Percentiles rank a stretch among this genome's conserved stretches.
These are phyloP conservation scores for Aspiorhynchus laticeps DNA, from an alignment of 2,113 vertebrate species.

Conservation along the genomic window DNA sequence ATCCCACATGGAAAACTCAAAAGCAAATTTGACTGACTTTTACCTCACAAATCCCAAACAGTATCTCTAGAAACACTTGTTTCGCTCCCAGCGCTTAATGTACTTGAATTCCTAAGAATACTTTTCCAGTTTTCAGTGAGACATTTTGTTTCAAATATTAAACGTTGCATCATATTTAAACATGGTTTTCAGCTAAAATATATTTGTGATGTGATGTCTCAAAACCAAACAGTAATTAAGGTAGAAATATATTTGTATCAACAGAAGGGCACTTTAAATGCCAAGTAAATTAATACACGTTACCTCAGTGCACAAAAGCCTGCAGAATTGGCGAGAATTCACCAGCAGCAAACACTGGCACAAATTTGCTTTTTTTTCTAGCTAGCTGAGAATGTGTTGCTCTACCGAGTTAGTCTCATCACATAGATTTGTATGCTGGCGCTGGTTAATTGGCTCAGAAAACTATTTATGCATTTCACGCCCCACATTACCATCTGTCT, in stretches of 20 bases:
- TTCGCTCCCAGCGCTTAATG: not conserved
- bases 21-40: slow-evolving; percentile 57
- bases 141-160: not conserved
- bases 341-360: slow-evolving; percentile 6
- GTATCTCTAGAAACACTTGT: slow-evolving; percentile 19
- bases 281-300: slow-evolving; percentile 8
- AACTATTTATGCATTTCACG: slow-evolving; percentile 36
- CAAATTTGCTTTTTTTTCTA: not conserved
- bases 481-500: slow-evolving; percentile 27
- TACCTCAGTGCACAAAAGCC: not conserved
- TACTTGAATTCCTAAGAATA: not conserved
- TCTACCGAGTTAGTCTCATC: slow-evolving; percentile 3
- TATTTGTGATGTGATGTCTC: not conserved
- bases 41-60: slow-evolving; percentile 36
- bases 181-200: slow-evolving; percentile 11
- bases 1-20: slow-evolving; percentile 63
- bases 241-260: not conserved
- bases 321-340: not conserved
- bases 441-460: slow-evolving; percentile 47
- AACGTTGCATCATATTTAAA: not conserved
- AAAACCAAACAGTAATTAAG: not conserved
- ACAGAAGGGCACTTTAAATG: slow-evolving; percentile 4
- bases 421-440: slow-evolving; percentile 28
- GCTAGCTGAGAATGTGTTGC: slow-evolving; percentile 1
- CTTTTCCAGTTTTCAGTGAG: not conserved